Conservation (phyloP, 2,113 vertebrate genomes). For the Gorsachius goisagi region DNA sequence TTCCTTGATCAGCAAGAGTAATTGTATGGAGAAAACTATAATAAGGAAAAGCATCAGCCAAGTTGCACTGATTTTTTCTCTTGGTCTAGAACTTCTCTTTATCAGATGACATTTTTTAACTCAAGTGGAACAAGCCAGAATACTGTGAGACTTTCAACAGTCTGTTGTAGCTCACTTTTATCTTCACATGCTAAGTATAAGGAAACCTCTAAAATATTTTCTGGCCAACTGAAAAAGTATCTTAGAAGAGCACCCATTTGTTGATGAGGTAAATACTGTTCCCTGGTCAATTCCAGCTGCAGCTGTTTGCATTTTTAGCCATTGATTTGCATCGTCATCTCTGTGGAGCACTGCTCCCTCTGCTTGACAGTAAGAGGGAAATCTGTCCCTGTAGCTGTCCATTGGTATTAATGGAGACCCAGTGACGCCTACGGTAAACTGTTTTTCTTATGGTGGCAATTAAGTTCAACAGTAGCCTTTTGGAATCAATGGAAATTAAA, state of each 20-base stretch:
- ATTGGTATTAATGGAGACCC: neutral
- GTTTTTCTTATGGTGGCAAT: neutral
- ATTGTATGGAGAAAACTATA: neutral
- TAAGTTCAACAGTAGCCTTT: conserved; percentile 6
- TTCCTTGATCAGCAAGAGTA: neutral
- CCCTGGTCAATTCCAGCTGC: neutral
- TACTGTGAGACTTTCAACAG: neutral
- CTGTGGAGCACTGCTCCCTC: neutral
- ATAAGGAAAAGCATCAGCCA: neutral
- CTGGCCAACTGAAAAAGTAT: neutral
- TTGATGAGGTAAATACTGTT: neutral
- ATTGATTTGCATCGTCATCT: neutral
- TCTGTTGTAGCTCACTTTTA: neutral
- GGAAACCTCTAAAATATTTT: neutral
- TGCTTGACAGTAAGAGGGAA: neutral
- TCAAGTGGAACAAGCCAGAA: neutral
- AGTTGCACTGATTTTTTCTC: neutral
- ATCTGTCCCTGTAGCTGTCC: neutral
- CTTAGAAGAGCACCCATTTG: neutral
- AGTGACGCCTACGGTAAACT: neutral
- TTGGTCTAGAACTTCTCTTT: neutral
- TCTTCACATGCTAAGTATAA: neutral
- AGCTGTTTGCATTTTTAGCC: conserved; percentile 12
- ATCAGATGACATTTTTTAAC: neutral
- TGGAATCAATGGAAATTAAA: conserved; percentile 60